Base-by-base conservation (phyloP, 1,140 invertebrate genomes). In the Macrocentrus cingulum region DNA sequence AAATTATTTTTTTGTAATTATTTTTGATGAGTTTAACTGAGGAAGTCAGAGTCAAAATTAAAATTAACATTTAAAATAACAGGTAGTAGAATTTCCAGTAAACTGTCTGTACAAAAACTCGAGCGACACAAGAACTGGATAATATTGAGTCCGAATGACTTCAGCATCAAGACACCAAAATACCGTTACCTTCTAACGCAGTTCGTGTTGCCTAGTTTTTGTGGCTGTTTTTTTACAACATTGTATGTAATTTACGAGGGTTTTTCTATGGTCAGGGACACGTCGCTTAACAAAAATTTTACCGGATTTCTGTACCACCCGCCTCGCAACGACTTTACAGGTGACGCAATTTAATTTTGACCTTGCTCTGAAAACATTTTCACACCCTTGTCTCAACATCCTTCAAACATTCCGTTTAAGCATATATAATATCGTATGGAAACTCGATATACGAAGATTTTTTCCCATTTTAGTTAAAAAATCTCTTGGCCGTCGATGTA, bases 291-390 rank as follows among this genome's bases (percentile, higher is more conserved):
- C 60, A 66, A 45, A 32, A 23, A 62, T 42, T 39, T 41, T 36
- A 54, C 20, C 46, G 25, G 23, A 53, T 49, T 22, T 44, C 20
- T 44, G 25, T 23, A 18, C 29, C 25, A 18, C 48, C 36, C 13
- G 25, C 32, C 29, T 11, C 20, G 13, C 11, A 25, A 29, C 32
- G 22, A 29, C 44, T 42, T n/a, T 59, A 65, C 77, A 78, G 74
- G 75, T 77, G 75, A 76, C 60, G 74, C 71, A 74, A 76, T 72
- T 68, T 62, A 63, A 56, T 52, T 44, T 48, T 59, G 72, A 73
- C 77, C 77, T 79, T 77, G 75, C 67, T 65, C 70, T 49, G 66
- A 64, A 74, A 76, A 69, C 62, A 65, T 72, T 75, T 70, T 72
- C 59, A 63, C 66, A 62, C 61, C 65, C 55, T 22, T 59, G n/a